Base-by-base conservation (phyloP, 2,113 vertebrate species). In the Saguinus imperator region DNA sequence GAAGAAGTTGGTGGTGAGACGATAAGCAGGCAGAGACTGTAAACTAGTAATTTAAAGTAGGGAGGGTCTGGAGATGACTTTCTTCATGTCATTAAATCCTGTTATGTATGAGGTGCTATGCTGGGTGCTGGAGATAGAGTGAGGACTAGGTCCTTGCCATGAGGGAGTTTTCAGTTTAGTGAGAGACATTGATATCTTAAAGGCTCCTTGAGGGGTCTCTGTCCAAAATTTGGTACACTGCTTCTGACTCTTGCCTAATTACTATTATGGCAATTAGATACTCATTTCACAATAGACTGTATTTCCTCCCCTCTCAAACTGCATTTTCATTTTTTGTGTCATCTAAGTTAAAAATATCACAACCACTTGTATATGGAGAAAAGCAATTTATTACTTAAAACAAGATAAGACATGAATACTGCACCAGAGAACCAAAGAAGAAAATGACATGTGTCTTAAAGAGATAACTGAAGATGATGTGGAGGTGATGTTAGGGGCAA, bases 301-400 rank as follows among this genome's bases (percentile, higher is more conserved):
- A 29, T 96, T 89, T 23, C 37, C 64, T 92, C 43, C 29, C 35
- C 45, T 95, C 50, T 93, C 81, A 96, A 96, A 90, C 32, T 89
- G 70, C 55, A 48, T 85, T 87, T 84, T 35, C 21, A 23, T 92
- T 88, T 88, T 82, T 91, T 96, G 55, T 91, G 45, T 93, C 70
- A 87, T 73, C 80, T 85, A 58, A 82, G 29, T 29, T 7, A 57
- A 94, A 94, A 79, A 27, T 85, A 87, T 58, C 43, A 23, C 43
- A 87, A 75, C 21, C 11, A 76, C 48, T 89, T 94, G 16, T n/a
- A 70, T 80, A 57, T 87, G 68, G 70, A 85, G 20, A 85, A 92
- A 97, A 94, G 57, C 58, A 94, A 76, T 52, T 89, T 87, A 73
- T 83, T 68, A 77, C 27, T 86, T 75, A 94, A 95, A 92, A 92